Base-by-base conservation (phyloP, 1,140 invertebrate genomes). In the Drosophila ironensis region DNA sequence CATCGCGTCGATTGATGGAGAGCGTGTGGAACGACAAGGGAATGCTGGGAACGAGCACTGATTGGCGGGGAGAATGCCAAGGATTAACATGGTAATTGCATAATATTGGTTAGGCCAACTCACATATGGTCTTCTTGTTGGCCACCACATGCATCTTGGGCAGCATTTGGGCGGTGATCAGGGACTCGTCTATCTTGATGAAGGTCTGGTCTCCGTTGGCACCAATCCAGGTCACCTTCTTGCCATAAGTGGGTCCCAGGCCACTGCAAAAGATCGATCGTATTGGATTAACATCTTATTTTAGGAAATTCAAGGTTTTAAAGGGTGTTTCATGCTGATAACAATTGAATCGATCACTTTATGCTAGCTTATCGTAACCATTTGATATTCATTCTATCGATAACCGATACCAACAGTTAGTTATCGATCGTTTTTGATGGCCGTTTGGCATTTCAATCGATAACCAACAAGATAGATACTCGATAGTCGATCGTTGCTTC, bases 121-220 rank as follows among this genome's bases (percentile, higher is more conserved):
- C 91, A 97, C 96, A 92, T 72, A 98, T 97, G 57, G 93, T 95
- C 80, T 94, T 94, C 84, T 94, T 94, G 86, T 97, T 98, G 3
- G 97, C 96, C 77, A 97, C 95, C 38, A 99, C 94, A 56, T 95
- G 96, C 19, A 97, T 95, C 76, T 95, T 94, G 33, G 94, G 93
- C 28, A 98, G 92, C 77, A 94, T 96, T 48, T 96, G 94, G 1
- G 95, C 95, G 90, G 97, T 98, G 40, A 99, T 97, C 5, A 98
- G 91, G 25, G 94, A 94, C 90, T 98, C 97, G 80, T 99, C 98
- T 33, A 98, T 94, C 90, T 98, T 97, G 11, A 99, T 92, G 77
- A 97, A 98, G 2, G 98, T 99, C 90, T 98, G 96, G 91, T 99
- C 98, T 0, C 96, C 97, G 22, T 96, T 97, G 12, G 98, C 98